phyloP scores from a whole-genome alignment of 2,113 vertebrate genomes.

The Riparia riparia region DNA sequence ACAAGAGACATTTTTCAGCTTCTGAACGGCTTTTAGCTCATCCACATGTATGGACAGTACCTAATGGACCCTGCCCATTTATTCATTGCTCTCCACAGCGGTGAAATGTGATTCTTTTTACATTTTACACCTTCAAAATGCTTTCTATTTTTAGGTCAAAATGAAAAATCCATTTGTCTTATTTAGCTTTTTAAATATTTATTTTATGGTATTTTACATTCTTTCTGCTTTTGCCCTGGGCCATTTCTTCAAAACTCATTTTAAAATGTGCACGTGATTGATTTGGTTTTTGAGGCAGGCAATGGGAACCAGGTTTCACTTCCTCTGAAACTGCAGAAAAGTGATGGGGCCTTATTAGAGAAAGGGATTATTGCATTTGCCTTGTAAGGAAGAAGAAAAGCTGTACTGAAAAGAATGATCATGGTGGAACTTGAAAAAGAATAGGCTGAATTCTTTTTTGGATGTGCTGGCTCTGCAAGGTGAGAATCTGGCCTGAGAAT shows the following conservation, averaged over 20 bases:
- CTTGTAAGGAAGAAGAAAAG: not conserved
- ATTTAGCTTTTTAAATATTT: slow-evolving; percentile 62
- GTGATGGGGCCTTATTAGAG: not conserved
- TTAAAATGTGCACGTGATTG: not conserved
- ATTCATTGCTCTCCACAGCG: slow-evolving; percentile 34
- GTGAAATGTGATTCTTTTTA: slow-evolving; percentile 47
- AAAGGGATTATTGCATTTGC: not conserved
- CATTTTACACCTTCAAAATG: slow-evolving; percentile 45
- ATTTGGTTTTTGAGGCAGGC: slow-evolving; percentile 49
- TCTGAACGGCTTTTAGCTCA: slow-evolving; percentile 57
- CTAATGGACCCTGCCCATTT: slow-evolving; percentile 48
- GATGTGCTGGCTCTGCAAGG: not conserved
- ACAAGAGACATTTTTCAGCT: slow-evolving; percentile 61
- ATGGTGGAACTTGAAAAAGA: not conserved
- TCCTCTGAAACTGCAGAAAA: slow-evolving; percentile 6
- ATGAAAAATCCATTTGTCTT: slow-evolving; percentile 42
- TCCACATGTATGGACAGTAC: slow-evolving; percentile 13
- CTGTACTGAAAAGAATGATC: not conserved
- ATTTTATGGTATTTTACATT: slow-evolving; percentile 49
- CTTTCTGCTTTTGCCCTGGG: slow-evolving; percentile 14
- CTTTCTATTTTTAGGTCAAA: slow-evolving; percentile 50
- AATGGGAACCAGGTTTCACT: slow-evolving; percentile 43
- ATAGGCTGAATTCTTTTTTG: not conserved
- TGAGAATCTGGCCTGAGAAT: not conserved
- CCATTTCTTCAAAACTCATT: slow-evolving; percentile 30